Base-by-base conservation (phyloP, 2,113 vertebrate species). In the Oreochromis tanganicae region DNA sequence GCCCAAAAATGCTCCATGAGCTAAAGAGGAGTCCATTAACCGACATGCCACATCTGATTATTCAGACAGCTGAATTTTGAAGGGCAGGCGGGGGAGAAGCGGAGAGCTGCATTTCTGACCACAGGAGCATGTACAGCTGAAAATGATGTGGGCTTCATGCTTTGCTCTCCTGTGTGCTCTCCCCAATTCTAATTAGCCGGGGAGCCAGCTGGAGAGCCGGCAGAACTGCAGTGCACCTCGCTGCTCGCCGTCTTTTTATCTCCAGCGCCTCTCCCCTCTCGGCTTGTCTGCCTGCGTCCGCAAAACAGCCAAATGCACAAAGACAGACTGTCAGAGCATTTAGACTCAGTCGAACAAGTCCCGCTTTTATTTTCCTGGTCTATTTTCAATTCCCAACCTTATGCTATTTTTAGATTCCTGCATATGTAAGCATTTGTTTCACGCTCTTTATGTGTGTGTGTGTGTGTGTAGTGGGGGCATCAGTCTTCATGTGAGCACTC, bases 251-350 rank as follows among this genome's bases (percentile, higher is more conserved):
- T 89, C 91, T 89, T 92, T 93, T 93, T 89, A 91, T 94, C 94
- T 92, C 92, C 91, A 85, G 84, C 57, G 24, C 84, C 91, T 89
- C 85, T 93, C 90, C 85, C 48, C 56, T 87, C 88, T 63, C 52
- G 61, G 82, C 48, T 89, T 88, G 85, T 81, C 90, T 93, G 85
- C 82, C 90, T 89, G 91, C 56, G 24, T 95, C 94, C 93, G 89
- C 92, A 93, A 95, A 68, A 96, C 88, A 92, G 81, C 94, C 91
- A 89, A 93, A 96, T 95, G 94, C 88, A 93, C 87, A 91, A 88
- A 94, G 94, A 95, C 93, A 95, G 93, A 94, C 91, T 94, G 94
- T 95, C 95, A 96, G 85, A 94, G 92, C 92, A 85, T 94, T 95
- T 94, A 94, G 85, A 95, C 92, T 92, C 95, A 92, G 91, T 83